Evolutionary conservation across 1,140 invertebrate species (phyloP).

Genomic region (Aphelenchoides besseyi): DNA sequence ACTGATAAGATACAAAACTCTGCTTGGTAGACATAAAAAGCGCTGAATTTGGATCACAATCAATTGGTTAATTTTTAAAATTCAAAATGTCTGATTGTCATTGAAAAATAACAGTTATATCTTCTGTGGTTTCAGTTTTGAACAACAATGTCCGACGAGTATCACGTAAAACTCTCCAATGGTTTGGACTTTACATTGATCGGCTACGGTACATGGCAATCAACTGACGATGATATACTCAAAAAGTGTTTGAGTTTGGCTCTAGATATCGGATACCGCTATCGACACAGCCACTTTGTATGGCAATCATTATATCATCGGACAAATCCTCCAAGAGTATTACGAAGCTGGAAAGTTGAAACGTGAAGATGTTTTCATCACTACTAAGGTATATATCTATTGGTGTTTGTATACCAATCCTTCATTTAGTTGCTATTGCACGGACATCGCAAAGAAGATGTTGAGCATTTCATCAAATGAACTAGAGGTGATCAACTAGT

Average conservation of each 20-base stretch:
- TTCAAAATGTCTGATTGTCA: background rate
- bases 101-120: no score
- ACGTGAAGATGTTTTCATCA: conserved; percentile 76
- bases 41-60: no score
- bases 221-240: conserved; percentile 56
- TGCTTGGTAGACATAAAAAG: no score
- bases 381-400: no score
- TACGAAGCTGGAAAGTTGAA: conserved; percentile 71
- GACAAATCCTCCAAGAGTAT: conserved; percentile 74
- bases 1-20: no score
- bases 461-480: conserved; percentile 21
- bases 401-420: no score
- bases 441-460: conserved; percentile 24
- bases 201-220: conserved; percentile 26
- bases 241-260: conserved; percentile 71
- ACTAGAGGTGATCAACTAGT: no score
- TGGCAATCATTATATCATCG: conserved; percentile 76
- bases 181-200: conserved; percentile 23
- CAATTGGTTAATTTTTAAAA: no score
- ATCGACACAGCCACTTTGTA: conserved; percentile 77
- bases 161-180: conserved; percentile 19
- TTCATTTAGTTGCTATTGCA: conserved; percentile 14
- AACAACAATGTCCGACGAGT: conserved; percentile 12
- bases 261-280: conserved; percentile 71
- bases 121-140: background rate